Conservation (phyloP, 2,113 vertebrate genomes). For the Osmerus eperlanus region DNA sequence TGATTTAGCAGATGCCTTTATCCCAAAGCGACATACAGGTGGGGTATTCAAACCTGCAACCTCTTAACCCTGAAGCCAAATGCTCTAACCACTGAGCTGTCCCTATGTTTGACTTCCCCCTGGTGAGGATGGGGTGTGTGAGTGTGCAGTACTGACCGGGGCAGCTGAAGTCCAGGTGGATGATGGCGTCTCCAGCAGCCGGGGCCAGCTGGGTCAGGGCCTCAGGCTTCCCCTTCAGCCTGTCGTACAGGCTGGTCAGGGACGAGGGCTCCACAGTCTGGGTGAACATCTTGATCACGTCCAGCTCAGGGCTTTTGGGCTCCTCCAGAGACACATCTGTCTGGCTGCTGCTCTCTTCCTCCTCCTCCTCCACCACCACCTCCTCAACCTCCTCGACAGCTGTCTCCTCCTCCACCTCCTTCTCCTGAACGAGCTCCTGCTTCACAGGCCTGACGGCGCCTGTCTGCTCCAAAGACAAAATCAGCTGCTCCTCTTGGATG, state of each 20-base stretch:
- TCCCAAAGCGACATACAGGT: no score
- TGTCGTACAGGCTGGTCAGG: conserved; percentile 79
- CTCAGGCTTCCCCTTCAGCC: conserved; percentile 89
- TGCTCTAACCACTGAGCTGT: no score
- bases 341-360: conserved; percentile 62
- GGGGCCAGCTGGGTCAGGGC: conserved; percentile 90
- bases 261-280: conserved; percentile 66
- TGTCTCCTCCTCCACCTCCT: conserved; percentile 38
- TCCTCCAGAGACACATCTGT: conserved; percentile 17
- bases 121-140: no score
- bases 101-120: no score
- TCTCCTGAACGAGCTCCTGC: conserved; percentile 23
- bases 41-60: no score
- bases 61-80: no score
- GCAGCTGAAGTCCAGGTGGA: conserved; percentile 86
- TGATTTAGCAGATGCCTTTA: no score
- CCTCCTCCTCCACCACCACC: conserved; percentile 48
- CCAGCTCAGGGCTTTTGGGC: conserved; percentile 66
- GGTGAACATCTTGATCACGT: conserved; percentile 79
- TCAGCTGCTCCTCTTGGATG: conserved; percentile 87
- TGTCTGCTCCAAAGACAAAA: conserved; percentile 94
- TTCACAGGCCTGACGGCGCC: conserved; percentile 72
- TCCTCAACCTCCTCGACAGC: conserved; percentile 17
- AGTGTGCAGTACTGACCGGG: conserved; percentile 71
- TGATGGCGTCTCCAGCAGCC: conserved; percentile 89